Conservation (phyloP, 2,113 vertebrate species). For the Etia nguti region DNA sequence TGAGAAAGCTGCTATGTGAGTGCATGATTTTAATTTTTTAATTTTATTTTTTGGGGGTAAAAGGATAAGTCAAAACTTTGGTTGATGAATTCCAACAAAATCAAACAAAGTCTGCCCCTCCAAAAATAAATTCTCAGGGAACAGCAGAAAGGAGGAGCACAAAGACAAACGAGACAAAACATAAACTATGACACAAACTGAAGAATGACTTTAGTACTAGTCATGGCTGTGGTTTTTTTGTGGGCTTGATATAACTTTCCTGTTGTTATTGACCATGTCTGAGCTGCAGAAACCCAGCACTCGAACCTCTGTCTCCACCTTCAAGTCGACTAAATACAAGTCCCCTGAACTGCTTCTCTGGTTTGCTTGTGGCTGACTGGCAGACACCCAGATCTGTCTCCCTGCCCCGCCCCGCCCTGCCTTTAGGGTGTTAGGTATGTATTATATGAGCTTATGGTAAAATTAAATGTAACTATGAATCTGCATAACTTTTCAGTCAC, state of each 20-base stretch:
- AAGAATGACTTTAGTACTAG: background rate
- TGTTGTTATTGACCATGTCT: background rate
- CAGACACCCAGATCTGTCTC: background rate
- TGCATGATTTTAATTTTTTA: background rate
- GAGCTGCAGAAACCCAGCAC: background rate
- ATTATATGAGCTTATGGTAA: background rate
- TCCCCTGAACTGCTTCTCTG: background rate
- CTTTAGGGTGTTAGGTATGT: background rate
- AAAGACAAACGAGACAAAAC: background rate
- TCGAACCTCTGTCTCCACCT: background rate
- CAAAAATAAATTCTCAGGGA: background rate
- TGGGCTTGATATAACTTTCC: background rate
- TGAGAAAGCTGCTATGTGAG: background rate
- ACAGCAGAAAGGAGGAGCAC: background rate
- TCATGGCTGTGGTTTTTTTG: background rate
- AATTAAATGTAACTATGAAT: background rate
- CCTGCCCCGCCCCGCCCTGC: background rate
- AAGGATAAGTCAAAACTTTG: background rate
- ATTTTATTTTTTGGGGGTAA: background rate
- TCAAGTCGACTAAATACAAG: background rate
- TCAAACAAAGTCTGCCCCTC: background rate
- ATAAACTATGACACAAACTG: background rate
- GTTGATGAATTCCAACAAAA: background rate
- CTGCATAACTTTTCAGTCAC: background rate
- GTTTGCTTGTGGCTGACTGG: background rate